Base-by-base conservation (phyloP, 1,140 invertebrate genomes). In the Carcinoscorpius rotundicauda region DNA sequence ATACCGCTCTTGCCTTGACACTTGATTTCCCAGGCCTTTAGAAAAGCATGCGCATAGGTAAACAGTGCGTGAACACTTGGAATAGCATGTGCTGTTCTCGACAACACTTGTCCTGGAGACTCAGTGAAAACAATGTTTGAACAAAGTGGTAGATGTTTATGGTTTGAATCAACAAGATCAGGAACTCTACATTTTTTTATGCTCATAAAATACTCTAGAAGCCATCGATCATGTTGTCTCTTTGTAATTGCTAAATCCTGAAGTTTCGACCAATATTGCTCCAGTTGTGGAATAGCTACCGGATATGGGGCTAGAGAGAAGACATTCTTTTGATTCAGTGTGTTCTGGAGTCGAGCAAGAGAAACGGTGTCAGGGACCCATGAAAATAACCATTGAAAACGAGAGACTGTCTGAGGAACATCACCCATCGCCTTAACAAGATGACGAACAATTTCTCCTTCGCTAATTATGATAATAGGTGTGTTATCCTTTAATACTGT, bases 21-120 rank as follows among this genome's bases (percentile, higher is more conserved):
- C 51, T 73, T 69, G n/a, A 64, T 68, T 5, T 63, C 61, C 70
- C 78, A 78, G 3, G 78, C 78, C 49, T 73, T 72, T 6, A 73
- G 73, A 51, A 79, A 69, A 0, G 77, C 77, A 58, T 70, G 71
- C 48, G 78, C 77, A 65, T 78, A 77, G 3, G 75, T 73, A 62
- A 74, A 78, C 5, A 79, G 72, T 6, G 76, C 73, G 66, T 79
- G 77, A 29, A 29, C 29, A 29, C 29, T 29, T 29, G 29, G 29
- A 29, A 29, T 29, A 29, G 29, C 29, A 29, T 29, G 29, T 29
- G 29, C 29, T 61, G 63, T 64, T 62, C 79, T 73, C 10, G 70
- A 62, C 59, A 75, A 58, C 3, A 61, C 51, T 6, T 73, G 72
- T 58, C 66, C 61, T 6, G 59, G 72, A 50, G 56, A 68, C 66